phyloP scores from a whole-genome alignment of 2,797 vertebrate genomes.

The Hybognathus amarus region DNA sequence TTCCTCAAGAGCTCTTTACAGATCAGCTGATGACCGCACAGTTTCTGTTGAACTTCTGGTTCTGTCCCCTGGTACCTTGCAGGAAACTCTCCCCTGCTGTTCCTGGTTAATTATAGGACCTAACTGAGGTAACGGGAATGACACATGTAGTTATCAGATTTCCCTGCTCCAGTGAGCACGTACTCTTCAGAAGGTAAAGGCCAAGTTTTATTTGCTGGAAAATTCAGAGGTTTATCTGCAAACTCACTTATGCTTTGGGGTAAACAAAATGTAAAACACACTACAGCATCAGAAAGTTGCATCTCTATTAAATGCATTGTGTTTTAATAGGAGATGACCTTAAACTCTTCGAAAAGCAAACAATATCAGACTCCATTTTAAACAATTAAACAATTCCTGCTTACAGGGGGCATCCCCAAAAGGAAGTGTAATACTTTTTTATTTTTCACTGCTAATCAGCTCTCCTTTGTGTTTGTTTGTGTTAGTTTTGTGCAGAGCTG shows the following conservation, averaged over 20 bases:
- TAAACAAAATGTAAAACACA: not conserved
- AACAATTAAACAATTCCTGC: not conserved
- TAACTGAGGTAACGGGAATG: slow-evolving; percentile 38
- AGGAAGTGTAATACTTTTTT: slow-evolving; percentile 29
- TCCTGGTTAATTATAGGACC: slow-evolving; percentile 63
- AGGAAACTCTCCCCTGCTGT: slow-evolving; percentile 44
- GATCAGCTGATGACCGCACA: slow-evolving; percentile 1
- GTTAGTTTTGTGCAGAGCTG: slow-evolving; percentile 91
- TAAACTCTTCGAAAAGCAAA: not conserved
- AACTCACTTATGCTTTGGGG: not conserved
- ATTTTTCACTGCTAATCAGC: slow-evolving; percentile 46
- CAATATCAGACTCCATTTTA: not conserved
- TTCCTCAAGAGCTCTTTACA: not conserved
- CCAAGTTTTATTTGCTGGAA: not conserved
- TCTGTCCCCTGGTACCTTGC: slow-evolving; percentile 15
- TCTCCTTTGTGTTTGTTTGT: slow-evolving; percentile 43
- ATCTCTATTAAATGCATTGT: not conserved
- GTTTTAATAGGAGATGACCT: not conserved
- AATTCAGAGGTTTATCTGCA: slow-evolving; percentile 16
- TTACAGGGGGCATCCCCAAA: not conserved
- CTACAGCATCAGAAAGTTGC: not conserved
- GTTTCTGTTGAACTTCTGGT: slow-evolving; percentile 4
- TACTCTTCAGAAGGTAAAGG: slow-evolving; percentile 1
- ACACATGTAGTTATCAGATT: slow-evolving; percentile 48
- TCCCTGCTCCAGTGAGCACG: slow-evolving; percentile 4